Evolutionary conservation across 2,888 invertebrate species (phyloP).

Genomic region (Chydorus sphaericus): DNA sequence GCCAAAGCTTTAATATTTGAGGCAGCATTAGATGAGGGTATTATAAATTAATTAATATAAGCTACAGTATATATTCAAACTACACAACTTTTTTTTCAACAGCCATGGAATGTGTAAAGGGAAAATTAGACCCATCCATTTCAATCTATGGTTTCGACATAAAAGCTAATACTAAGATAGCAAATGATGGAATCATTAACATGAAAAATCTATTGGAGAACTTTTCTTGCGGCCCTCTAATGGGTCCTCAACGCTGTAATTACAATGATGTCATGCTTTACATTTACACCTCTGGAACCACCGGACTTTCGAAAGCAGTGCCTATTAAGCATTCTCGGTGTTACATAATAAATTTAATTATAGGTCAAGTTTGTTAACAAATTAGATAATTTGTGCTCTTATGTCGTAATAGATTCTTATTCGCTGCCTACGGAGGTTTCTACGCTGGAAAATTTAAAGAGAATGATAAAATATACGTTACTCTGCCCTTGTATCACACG

Average conservation of each 20-base stretch:
- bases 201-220: conserved; percentile 44
- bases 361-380: not conserved
- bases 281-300: conserved; percentile 97
- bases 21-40: conserved; percentile 48
- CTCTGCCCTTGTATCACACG: conserved; percentile 89
- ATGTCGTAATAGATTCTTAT: conserved; percentile 12
- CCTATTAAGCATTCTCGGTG: conserved; percentile 22
- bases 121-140: conserved; percentile 48
- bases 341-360: not conserved
- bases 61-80: too few relatives aligned
- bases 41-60: conserved; percentile 15
- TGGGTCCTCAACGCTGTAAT: conserved; percentile 37
- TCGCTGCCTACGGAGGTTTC: conserved; percentile 48
- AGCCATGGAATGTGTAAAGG: conserved; percentile 55
- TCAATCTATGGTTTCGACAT: conserved; percentile 41
- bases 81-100: conserved; percentile 26
- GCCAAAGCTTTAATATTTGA: conserved; percentile 77
- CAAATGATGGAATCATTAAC: conserved; percentile 36
- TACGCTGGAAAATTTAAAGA: conserved; percentile 47
- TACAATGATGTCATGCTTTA: conserved; percentile 72
- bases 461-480: conserved; percentile 72
- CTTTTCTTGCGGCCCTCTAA: conserved; percentile 40
- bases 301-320: conserved; percentile 51
- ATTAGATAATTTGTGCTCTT: not conserved
- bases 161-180: conserved; percentile 22